Evolutionary conservation across 2,797 vertebrate genomes (phyloP).

Genomic region (Bovichtus diacanthus): DNA sequence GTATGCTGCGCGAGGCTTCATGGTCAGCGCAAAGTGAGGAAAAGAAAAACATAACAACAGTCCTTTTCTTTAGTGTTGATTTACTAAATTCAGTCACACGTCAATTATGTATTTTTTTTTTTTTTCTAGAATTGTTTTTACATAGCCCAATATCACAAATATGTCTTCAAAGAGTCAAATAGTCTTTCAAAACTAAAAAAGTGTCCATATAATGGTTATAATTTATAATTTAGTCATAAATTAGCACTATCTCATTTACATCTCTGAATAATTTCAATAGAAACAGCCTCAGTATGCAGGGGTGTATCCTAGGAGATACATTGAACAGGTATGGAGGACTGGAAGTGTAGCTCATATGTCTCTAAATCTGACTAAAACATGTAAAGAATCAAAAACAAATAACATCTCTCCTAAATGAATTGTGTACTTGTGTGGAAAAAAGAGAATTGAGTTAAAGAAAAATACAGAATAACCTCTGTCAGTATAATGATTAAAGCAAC

Average conservation of each 20-base stretch:
- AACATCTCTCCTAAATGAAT: background rate
- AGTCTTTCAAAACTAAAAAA: conserved; percentile 2
- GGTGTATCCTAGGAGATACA: background rate
- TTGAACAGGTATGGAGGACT: background rate
- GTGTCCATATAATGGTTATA: background rate
- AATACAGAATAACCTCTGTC: background rate
- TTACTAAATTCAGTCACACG: background rate
- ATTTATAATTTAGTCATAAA: background rate
- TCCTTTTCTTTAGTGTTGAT: background rate
- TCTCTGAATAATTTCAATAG: background rate
- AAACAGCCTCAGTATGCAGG: background rate
- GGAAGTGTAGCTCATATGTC: background rate
- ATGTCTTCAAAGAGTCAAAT: background rate
- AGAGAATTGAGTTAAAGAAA: background rate
- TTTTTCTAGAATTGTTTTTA: no score
- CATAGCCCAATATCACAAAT: no score
- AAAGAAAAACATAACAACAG: background rate
- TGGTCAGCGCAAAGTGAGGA: background rate
- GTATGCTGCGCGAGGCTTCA: conserved; percentile 42
- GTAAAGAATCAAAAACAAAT: background rate
- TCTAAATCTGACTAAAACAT: background rate
- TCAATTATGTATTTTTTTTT: no score
- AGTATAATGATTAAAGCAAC: background rate
- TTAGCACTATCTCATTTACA: background rate
- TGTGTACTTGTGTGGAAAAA: background rate